phyloP scores from a whole-genome alignment of 2,888 invertebrate species.

The Iphiclides podalirius region DNA sequence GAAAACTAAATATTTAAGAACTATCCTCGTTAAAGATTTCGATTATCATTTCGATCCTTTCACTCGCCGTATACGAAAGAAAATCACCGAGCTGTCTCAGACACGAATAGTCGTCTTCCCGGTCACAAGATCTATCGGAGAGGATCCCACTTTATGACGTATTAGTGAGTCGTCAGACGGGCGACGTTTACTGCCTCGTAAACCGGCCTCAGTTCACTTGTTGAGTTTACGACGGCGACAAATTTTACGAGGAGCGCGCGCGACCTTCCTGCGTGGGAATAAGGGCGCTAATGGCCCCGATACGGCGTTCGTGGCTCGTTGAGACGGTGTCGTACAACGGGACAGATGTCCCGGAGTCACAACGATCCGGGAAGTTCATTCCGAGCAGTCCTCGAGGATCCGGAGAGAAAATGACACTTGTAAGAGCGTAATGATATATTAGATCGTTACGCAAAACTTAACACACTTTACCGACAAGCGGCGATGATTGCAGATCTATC shows the following conservation, averaged over 20 bases:
- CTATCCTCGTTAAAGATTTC: too few species aligned
- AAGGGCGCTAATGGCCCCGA: slow-evolving; percentile 28
- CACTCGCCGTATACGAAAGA: too few species aligned
- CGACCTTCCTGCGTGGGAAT: slow-evolving; percentile 32
- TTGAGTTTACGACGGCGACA: slow-evolving; percentile 55
- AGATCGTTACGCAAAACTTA: too few species aligned
- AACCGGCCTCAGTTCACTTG: slow-evolving; percentile 71
- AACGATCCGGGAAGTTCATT: slow-evolving; percentile 17
- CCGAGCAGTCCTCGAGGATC: not conserved
- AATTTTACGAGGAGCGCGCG: slow-evolving; percentile 35
- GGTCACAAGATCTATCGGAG: slow-evolving; percentile 33
- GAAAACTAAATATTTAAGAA: too few species aligned
- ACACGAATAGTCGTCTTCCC: not conserved
- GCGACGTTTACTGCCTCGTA: slow-evolving; percentile 65
- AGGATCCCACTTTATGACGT: slow-evolving; percentile 61
- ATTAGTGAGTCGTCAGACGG: slow-evolving; percentile 68
- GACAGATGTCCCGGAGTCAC: slow-evolving; percentile 24
- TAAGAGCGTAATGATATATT: not conserved
- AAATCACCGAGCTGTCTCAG: too few species aligned
- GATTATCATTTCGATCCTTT: too few species aligned
- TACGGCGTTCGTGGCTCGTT: slow-evolving; percentile 27
- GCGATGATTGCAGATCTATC: too few species aligned
- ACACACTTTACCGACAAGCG: too few species aligned
- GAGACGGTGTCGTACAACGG: slow-evolving; percentile 17
- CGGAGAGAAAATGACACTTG: too few species aligned